phyloP scores from a whole-genome alignment of 2,888 invertebrate species.

The Arenicola marina region DNA sequence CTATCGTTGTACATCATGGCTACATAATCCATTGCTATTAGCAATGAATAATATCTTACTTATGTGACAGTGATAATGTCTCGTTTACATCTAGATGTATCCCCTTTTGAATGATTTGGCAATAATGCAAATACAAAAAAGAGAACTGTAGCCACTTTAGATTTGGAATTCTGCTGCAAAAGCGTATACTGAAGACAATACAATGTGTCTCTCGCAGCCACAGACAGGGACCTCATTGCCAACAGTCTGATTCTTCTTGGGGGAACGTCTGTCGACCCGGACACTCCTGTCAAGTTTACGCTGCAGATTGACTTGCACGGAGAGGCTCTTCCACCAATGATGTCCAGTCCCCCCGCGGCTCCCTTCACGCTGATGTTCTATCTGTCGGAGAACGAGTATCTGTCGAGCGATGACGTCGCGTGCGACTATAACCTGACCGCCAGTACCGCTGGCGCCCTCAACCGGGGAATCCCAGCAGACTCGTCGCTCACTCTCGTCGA shows the following conservation, averaged over 20 bases:
- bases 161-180: no score
- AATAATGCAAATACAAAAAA: no score
- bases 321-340: not conserved
- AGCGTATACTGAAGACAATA: no score
- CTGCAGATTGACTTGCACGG: not conserved
- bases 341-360: not conserved
- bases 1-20: no score
- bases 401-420: not conserved
- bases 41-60: no score
- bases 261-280: not conserved
- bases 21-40: no score
- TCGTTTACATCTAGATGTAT: no score
- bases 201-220: not conserved
- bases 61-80: no score
- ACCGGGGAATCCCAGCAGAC: not conserved
- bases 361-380: constrained; percentile 2
- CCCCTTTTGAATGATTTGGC: no score
- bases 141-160: no score
- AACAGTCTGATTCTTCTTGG: not conserved
- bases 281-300: not conserved
- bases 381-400: not conserved
- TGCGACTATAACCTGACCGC: not conserved
- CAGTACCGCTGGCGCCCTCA: not conserved
- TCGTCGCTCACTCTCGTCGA: no score
- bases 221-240: not conserved